phyloP scores from a whole-genome alignment of 2,797 vertebrate genomes.

The Xyrichtys novacula region DNA sequence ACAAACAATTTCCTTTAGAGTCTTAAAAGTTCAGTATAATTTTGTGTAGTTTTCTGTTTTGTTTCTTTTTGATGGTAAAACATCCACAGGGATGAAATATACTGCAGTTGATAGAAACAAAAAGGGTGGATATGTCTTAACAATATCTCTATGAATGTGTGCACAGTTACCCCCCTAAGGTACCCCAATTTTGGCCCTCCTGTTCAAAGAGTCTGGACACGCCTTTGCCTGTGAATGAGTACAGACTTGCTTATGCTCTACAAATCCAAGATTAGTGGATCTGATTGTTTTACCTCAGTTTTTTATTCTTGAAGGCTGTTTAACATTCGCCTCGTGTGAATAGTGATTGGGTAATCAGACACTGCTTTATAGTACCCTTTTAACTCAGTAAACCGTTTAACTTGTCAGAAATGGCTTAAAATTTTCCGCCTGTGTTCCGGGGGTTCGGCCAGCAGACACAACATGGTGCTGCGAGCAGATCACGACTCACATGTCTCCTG shows the following conservation, averaged over 20 bases:
- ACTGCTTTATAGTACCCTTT: not conserved
- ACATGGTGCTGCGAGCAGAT: constrained; percentile 59
- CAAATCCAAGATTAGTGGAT: constrained; percentile 36
- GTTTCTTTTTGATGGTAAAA: no score
- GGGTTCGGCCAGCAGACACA: constrained; percentile 31
- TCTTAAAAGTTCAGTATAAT: no score
- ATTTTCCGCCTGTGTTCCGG: not conserved
- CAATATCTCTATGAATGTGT: no score
- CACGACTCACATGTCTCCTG: constrained; percentile 76
- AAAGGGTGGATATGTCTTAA: no score
- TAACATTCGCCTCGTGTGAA: constrained; percentile 8
- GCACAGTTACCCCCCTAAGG: no score
- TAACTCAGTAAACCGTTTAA: constrained; percentile 24
- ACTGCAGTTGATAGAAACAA: no score
- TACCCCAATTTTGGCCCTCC: no score
- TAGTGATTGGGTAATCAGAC: constrained; percentile 40
- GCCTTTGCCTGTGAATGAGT: not conserved
- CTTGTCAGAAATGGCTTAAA: not conserved
- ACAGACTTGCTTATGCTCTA: constrained; percentile 21
- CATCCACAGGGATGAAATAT: no score
- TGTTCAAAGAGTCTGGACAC: no score
- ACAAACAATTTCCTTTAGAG: no score
- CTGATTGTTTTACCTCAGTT: constrained; percentile 54
- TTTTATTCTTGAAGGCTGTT: constrained; percentile 46
- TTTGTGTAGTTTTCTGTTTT: no score